Conservation (phyloP, 2,888 invertebrate species). For the Gari tellinella region DNA sequence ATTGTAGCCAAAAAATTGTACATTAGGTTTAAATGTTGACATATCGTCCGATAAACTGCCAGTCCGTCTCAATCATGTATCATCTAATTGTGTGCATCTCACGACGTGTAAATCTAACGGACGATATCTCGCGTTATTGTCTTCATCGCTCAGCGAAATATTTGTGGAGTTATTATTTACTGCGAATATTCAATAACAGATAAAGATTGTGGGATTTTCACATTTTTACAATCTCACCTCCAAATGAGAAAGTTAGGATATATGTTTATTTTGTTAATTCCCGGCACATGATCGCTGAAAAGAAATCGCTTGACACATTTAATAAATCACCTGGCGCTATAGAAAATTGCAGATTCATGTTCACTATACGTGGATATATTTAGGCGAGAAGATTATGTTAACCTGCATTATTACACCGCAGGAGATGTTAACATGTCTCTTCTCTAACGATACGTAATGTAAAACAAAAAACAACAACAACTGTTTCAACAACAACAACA, state of each 20-base stretch:
- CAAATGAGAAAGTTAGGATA: conserved; percentile 25
- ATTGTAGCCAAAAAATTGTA: too few relatives aligned
- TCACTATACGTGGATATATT: conserved; percentile 8
- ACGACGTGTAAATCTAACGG: too few relatives aligned
- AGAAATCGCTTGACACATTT: conserved; percentile 50
- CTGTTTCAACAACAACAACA: too few relatives aligned
- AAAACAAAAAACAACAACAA: too few relatives aligned
- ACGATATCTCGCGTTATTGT: too few relatives aligned
- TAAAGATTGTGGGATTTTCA: conserved; percentile 28
- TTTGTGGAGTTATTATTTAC: too few relatives aligned
- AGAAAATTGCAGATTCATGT: conserved; percentile 36
- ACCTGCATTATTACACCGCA: conserved; percentile 24
- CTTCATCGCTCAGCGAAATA: too few relatives aligned
- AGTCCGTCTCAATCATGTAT: too few relatives aligned
- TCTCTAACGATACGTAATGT: neutral
- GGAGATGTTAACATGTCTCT: conserved; percentile 6
- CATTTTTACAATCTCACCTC: conserved; percentile 14
- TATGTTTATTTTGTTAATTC: conserved; percentile 46
- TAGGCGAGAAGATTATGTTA: too few relatives aligned
- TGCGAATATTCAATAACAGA: neutral
- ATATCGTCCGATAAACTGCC: too few relatives aligned
- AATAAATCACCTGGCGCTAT: conserved; percentile 27
- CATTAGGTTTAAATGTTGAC: too few relatives aligned
- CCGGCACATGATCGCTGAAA: conserved; percentile 57
- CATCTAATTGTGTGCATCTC: too few relatives aligned